Percentiles rank a stretch among this genome's conserved stretches.
Conservation (phyloP, 2,797 vertebrate species). For the Hyperoplus lanceolatus region DNA sequence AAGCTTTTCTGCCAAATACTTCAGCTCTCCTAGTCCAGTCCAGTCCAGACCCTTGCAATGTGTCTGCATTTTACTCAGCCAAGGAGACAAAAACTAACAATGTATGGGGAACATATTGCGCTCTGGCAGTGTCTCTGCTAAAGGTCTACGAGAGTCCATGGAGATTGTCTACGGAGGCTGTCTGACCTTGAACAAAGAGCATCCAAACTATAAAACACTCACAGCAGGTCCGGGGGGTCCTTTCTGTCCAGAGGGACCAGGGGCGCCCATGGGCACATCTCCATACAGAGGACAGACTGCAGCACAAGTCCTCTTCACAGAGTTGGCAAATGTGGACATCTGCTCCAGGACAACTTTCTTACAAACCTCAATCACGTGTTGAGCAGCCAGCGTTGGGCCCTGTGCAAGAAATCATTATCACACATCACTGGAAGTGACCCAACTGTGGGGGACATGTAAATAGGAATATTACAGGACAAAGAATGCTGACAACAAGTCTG, state of each 20-base stretch:
- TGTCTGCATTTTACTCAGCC: conserved; percentile 74
- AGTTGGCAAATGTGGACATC: conserved; percentile 88
- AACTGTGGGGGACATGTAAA: conserved; percentile 60
- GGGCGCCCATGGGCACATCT: conserved; percentile 83
- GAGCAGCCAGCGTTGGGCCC: conserved; percentile 82
- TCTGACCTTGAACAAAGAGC: conserved; percentile 21
- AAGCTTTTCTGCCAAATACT: conserved; percentile 83
- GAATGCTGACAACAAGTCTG: conserved; percentile 55
- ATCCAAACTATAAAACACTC: conserved; percentile 69
- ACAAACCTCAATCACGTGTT: conserved; percentile 85
- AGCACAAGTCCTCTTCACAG: conserved; percentile 84
- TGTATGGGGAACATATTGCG: conserved; percentile 61
- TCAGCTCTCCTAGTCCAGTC: conserved; percentile 69
- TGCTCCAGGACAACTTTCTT: conserved; percentile 87
- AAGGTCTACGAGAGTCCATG: conserved; percentile 26
- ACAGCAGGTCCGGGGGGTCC: conserved; percentile 82
- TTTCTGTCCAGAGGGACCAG: conserved; percentile 79
- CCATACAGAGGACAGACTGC: conserved; percentile 87
- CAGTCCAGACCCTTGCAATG: conserved; percentile 70
- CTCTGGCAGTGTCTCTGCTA: conserved; percentile 28
- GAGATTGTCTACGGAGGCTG: background rate
- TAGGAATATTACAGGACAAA: conserved; percentile 55
- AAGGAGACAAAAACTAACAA: conserved; percentile 55
- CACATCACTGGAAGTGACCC: conserved; percentile 61
- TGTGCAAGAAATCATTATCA: conserved; percentile 76